phyloP scores from a whole-genome alignment of 2,113 vertebrate genomes.

The Gnathonemus echidnorhynchus region DNA sequence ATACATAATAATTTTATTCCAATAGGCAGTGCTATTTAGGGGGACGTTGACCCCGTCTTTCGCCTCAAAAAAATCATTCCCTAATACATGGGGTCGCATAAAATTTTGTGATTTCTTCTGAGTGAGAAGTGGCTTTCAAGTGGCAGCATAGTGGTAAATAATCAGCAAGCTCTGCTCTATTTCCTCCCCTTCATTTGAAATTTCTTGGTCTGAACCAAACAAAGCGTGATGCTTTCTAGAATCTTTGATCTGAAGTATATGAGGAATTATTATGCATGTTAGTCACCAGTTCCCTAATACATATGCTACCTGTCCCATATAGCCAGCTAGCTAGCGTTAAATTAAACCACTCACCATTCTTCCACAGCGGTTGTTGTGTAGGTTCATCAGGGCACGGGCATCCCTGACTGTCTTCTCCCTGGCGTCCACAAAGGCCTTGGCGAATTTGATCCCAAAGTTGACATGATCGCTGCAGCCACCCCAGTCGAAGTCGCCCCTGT shows the following conservation, averaged over 20 bases:
- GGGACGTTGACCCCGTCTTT: background rate
- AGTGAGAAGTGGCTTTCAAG: background rate
- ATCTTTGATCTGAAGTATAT: background rate
- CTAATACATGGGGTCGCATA: background rate
- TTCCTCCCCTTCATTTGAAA: background rate
- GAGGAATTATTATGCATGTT: background rate
- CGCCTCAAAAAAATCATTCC: background rate
- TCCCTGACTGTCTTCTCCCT: conserved; percentile 91
- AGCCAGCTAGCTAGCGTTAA: background rate
- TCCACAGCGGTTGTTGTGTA: conserved; percentile 95
- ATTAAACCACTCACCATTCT: conserved; percentile 77
- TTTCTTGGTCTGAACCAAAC: background rate
- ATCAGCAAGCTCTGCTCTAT: background rate
- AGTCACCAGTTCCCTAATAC: background rate
- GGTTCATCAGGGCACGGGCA: conserved; percentile 88
- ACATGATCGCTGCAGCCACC: conserved; percentile 98
- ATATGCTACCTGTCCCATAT: background rate
- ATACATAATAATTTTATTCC: background rate
- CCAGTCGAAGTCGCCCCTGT: conserved; percentile 87
- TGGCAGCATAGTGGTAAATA: background rate
- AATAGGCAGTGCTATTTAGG: background rate
- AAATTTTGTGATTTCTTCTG: background rate
- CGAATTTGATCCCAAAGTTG: conserved; percentile 88
- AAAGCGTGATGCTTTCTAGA: background rate
- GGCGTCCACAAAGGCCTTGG: conserved; percentile 91